Percentiles rank a stretch among this genome's conserved stretches.
Evolutionary conservation across 2,888 invertebrate genomes (phyloP).

Genomic region (Oscheius sp.): DNA sequence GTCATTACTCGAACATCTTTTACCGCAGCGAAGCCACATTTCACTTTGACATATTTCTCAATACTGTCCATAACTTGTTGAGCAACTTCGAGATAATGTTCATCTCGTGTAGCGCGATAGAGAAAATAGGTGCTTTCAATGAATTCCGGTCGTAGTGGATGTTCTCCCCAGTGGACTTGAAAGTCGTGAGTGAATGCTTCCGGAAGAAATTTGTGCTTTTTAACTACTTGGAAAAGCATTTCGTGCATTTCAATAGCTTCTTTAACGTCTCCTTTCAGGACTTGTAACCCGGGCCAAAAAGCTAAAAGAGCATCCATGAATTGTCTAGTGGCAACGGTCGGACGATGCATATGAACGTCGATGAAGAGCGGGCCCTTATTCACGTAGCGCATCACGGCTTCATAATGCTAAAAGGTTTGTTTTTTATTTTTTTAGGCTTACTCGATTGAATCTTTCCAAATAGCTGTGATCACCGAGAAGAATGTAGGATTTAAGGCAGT

Average conservation of each 20-base stretch:
- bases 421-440: slow-evolving; percentile 25
- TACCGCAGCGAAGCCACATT: slow-evolving; percentile 96
- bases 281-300: slow-evolving; percentile 92
- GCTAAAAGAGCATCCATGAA: slow-evolving; percentile 97
- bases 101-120: slow-evolving; percentile 91
- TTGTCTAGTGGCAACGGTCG: slow-evolving; percentile 89
- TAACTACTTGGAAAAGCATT: slow-evolving; percentile 97
- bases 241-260: slow-evolving; percentile 99
- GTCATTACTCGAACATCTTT: slow-evolving; percentile 86
- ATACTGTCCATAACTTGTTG: slow-evolving; percentile 86
- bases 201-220: slow-evolving; percentile 94
- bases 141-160: slow-evolving; percentile 92
- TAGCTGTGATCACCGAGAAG: slow-evolving; percentile 89
- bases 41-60: slow-evolving; percentile 88
- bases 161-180: slow-evolving; percentile 97
- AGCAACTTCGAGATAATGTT: slow-evolving; percentile 92
- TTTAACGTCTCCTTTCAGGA: slow-evolving; percentile 87
- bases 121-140: slow-evolving; percentile 97
- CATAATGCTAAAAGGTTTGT: slow-evolving; percentile 62
- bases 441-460: slow-evolving; percentile 85
- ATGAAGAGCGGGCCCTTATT: slow-evolving; percentile 92
- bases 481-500: slow-evolving; percentile 95
- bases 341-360: slow-evolving; percentile 93
- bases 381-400: slow-evolving; percentile 79
- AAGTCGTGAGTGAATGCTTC: slow-evolving; percentile 98